A percentile compares a stretch with the other conserved stretches of the same genome.
Conservation (phyloP, 2,113 vertebrate species). For the Noturus placidus region DNA sequence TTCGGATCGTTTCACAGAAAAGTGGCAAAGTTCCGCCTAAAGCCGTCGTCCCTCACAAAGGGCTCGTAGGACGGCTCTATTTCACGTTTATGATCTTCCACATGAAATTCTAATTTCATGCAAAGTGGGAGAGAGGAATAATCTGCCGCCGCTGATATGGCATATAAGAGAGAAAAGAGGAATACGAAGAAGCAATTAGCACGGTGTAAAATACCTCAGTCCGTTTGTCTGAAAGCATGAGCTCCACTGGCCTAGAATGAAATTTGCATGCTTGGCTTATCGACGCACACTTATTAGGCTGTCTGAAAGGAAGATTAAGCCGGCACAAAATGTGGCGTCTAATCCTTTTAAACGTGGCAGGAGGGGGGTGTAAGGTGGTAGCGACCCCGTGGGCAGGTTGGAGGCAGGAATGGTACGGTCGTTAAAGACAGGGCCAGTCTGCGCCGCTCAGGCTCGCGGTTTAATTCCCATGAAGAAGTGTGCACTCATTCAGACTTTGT, state of each 20-base stretch:
- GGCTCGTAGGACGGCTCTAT: constrained; percentile 45
- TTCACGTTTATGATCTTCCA: constrained; percentile 69
- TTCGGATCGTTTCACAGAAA: not conserved
- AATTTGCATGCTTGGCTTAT: constrained; percentile 82
- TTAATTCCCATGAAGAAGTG: constrained; percentile 14
- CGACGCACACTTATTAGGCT: constrained; percentile 77
- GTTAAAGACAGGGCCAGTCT: constrained; percentile 53
- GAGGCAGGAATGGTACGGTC: constrained; percentile 41
- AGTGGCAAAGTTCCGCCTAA: constrained; percentile 41
- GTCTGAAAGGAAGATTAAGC: constrained; percentile 82
- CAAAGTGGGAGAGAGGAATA: constrained; percentile 74
- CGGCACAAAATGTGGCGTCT: constrained; percentile 79
- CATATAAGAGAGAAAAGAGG: constrained; percentile 71
- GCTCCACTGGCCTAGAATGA: constrained; percentile 76
- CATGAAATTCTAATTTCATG: constrained; percentile 82
- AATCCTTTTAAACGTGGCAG: constrained; percentile 81
- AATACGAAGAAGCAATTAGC: constrained; percentile 81
- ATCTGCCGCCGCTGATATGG: constrained; percentile 74
- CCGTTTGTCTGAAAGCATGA: constrained; percentile 71
- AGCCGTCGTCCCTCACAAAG: constrained; percentile 12
- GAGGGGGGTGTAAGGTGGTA: constrained; percentile 75
- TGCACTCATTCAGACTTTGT: constrained; percentile 4
- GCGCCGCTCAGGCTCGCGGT: not conserved
- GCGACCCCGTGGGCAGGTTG: constrained; percentile 61
- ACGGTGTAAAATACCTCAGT: constrained; percentile 71